Conservation (phyloP, 2,888 invertebrate genomes). For the Polyommatus iphigenia region DNA sequence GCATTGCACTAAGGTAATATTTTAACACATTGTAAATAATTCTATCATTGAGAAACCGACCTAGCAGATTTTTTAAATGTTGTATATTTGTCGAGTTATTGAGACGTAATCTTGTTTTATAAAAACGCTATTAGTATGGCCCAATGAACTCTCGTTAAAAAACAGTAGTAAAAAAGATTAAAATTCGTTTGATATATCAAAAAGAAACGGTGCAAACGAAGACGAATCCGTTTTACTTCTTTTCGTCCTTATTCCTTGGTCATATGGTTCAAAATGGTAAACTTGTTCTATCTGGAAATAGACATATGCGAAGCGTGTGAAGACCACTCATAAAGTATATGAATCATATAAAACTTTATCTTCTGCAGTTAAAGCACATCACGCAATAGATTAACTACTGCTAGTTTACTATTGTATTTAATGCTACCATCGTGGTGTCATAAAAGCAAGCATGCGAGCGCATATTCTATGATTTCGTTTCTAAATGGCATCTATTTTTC, state of each 20-base stretch:
- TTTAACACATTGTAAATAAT: too few relatives aligned
- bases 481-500: not conserved
- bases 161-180: too few relatives aligned
- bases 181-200: too few relatives aligned
- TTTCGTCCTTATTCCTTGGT: not conserved
- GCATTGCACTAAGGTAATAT: too few relatives aligned
- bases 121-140: too few relatives aligned
- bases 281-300: not conserved
- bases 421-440: not conserved
- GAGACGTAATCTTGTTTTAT: too few relatives aligned
- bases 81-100: too few relatives aligned
- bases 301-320: not conserved
- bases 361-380: not conserved
- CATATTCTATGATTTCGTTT: not conserved
- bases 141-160: too few relatives aligned
- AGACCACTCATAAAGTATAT: conserved; percentile 4
- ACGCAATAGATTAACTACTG: conserved; percentile 1
- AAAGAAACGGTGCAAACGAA: too few relatives aligned
- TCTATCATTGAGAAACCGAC: too few relatives aligned
- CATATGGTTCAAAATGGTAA: not conserved
- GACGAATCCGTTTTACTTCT: too few relatives aligned
- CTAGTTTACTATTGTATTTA: not conserved
- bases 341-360: conserved; percentile 16
- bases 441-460: not conserved
- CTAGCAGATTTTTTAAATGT: too few relatives aligned